A percentile compares a stretch with the other conserved stretches of the same genome.
Evolutionary conservation across 2,113 vertebrate genomes (phyloP).

Genomic region (Esox niger): DNA sequence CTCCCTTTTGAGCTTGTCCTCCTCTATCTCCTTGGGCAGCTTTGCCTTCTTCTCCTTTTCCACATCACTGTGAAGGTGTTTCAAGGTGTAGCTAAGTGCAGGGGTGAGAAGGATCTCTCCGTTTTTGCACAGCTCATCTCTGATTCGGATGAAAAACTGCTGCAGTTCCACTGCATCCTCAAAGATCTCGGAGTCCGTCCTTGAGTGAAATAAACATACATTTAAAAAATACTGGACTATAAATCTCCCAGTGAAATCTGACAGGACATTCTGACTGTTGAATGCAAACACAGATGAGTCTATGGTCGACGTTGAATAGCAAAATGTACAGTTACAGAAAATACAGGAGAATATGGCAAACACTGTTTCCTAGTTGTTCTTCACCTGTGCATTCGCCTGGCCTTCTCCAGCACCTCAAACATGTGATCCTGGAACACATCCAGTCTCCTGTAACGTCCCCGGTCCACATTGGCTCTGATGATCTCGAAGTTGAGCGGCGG

Average conservation of each 20-base stretch:
- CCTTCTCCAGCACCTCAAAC: slow-evolving; percentile 97
- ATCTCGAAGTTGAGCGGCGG: slow-evolving; percentile 91
- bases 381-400: slow-evolving; percentile 91
- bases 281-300: no score
- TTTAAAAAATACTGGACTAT: no score
- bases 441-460: slow-evolving; percentile 86
- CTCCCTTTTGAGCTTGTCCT: slow-evolving; percentile 95
- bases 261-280: no score
- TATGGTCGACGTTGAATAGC: background rate
- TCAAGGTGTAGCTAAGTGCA: slow-evolving; percentile 94
- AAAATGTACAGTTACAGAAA: background rate
- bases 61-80: slow-evolving; percentile 94
- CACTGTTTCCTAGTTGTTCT: slow-evolving; percentile 17
- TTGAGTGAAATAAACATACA: slow-evolving; percentile 46
- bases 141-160: slow-evolving; percentile 96
- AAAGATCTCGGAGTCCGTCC: slow-evolving; percentile 98
- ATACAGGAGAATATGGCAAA: background rate
- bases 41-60: slow-evolving; percentile 98
- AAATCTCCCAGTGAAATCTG: no score
- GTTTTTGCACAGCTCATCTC: slow-evolving; percentile 97
- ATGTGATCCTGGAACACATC: slow-evolving; percentile 99
- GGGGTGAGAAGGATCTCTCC: slow-evolving; percentile 96
- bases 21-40: slow-evolving; percentile 93
- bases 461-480: slow-evolving; percentile 90
- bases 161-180: slow-evolving; percentile 97